phyloP scores from a whole-genome alignment of 2,888 invertebrate species.

The Minunthozetes semirufus region DNA sequence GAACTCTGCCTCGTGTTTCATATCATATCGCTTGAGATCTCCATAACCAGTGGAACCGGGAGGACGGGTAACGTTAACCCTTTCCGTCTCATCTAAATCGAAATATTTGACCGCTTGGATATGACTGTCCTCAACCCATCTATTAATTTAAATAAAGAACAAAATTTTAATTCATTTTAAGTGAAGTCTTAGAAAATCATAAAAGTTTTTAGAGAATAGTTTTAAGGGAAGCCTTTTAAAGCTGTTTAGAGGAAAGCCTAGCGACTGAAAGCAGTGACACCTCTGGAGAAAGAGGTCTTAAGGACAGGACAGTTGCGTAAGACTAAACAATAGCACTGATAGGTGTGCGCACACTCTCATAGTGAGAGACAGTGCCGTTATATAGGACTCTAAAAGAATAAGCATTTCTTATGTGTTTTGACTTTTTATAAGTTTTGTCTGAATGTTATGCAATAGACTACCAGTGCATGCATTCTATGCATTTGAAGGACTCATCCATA shows the following conservation, averaged over 20 bases:
- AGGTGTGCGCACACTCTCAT: too few relatives aligned
- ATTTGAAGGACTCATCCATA: too few relatives aligned
- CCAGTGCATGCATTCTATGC: too few relatives aligned
- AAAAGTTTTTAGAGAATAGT: background rate
- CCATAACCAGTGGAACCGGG: constrained; percentile 7
- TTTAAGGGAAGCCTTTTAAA: background rate
- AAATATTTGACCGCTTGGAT: constrained; percentile 79
- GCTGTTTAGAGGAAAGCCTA: background rate
- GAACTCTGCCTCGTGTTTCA: constrained; percentile 33
- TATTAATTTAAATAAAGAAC: background rate
- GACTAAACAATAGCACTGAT: too few relatives aligned
- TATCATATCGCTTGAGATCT: constrained; percentile 29
- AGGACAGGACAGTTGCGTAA: too few relatives aligned
- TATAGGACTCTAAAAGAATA: too few relatives aligned
- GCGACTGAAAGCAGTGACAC: too few relatives aligned
- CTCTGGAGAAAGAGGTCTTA: too few relatives aligned
- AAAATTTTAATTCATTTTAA: background rate
- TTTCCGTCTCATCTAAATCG: constrained; percentile 89
- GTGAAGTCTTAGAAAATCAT: background rate
- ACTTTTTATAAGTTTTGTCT: too few relatives aligned
- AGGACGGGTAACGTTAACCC: constrained; percentile 50
- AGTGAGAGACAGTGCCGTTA: too few relatives aligned
- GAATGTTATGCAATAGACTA: too few relatives aligned
- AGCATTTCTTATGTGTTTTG: too few relatives aligned
- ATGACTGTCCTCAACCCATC: constrained; percentile 61